Conservation (phyloP, 2,113 vertebrate species). For the Brachyhypopomus gauderio region DNA sequence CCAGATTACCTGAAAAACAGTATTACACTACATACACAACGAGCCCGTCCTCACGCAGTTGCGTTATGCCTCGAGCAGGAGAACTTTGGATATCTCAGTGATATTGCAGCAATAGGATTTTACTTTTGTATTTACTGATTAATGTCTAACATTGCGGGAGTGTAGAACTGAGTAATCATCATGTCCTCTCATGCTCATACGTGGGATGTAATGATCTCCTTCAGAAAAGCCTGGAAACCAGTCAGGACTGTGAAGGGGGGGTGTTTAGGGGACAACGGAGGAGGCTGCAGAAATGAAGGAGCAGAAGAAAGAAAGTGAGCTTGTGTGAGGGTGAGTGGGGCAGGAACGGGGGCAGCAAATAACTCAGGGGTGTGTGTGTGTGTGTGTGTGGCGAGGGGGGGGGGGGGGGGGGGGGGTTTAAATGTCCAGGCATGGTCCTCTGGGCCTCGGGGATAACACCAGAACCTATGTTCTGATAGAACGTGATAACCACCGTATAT, state of each 20-base stretch:
- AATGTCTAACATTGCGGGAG: not conserved
- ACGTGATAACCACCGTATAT: slow-evolving; percentile 53
- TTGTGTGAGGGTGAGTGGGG: slow-evolving; percentile 5
- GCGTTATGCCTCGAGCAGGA: no score
- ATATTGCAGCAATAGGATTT: no score
- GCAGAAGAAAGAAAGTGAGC: slow-evolving; percentile 13
- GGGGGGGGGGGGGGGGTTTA: not conserved
- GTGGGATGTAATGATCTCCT: not conserved
- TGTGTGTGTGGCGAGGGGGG: no score
- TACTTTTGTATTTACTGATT: not conserved
- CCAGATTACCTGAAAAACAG: slow-evolving; percentile 3
- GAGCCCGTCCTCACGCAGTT: not conserved
- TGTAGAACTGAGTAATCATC: not conserved
- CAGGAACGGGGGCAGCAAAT: slow-evolving; percentile 24
- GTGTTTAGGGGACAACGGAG: not conserved
- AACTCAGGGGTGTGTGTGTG: slow-evolving; percentile 22
- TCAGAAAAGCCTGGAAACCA: not conserved
- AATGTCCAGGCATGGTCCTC: slow-evolving; percentile 16
- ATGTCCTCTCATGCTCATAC: no score
- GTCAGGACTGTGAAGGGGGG: not conserved
- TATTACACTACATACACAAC: not conserved
- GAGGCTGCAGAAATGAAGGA: not conserved
- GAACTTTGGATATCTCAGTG: no score
- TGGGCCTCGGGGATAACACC: slow-evolving; percentile 38
- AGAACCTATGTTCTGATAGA: slow-evolving; percentile 46